Conservation (phyloP, 2,797 vertebrate genomes). For the Molossus molossus region DNA sequence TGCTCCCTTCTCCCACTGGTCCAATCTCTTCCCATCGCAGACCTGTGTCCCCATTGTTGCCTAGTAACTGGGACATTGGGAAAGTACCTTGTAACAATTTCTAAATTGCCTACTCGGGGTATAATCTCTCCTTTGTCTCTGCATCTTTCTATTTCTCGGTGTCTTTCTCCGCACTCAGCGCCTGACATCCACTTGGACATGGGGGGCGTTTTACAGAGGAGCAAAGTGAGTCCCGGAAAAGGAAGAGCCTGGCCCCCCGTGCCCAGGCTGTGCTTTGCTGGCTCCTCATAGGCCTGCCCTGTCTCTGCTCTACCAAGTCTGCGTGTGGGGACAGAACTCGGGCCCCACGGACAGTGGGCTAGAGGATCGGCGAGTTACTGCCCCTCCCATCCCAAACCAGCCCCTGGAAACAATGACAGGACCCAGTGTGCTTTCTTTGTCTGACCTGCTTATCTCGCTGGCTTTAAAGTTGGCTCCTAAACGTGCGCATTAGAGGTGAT, state of each 20-base stretch:
- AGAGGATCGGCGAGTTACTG: neutral
- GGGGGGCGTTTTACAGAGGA: neutral
- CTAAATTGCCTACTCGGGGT: neutral
- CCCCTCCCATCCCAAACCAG: neutral
- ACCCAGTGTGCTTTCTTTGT: slow-evolving; percentile 70
- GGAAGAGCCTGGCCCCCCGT: accelerated
- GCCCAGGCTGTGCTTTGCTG: neutral
- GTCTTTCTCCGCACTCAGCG: neutral
- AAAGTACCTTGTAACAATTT: slow-evolving; percentile 38
- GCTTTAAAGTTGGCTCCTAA: slow-evolving; percentile 82
- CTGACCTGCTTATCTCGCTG: slow-evolving; percentile 80
- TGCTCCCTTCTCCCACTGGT: neutral
- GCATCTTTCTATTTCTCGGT: neutral
- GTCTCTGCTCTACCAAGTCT: neutral
- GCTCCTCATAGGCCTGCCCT: accelerated
- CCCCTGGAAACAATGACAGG: neutral
- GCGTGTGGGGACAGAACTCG: neutral
- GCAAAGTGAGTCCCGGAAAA: neutral
- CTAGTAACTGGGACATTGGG: slow-evolving; percentile 22
- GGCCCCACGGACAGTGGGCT: neutral
- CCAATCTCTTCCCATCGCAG: neutral
- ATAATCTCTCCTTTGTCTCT: neutral
- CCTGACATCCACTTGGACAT: neutral
- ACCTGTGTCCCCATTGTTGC: neutral
- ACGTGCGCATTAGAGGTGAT: slow-evolving; percentile 90